Base-by-base conservation (phyloP, 2,113 vertebrate genomes). In the Macheiramphus alcinus region DNA sequence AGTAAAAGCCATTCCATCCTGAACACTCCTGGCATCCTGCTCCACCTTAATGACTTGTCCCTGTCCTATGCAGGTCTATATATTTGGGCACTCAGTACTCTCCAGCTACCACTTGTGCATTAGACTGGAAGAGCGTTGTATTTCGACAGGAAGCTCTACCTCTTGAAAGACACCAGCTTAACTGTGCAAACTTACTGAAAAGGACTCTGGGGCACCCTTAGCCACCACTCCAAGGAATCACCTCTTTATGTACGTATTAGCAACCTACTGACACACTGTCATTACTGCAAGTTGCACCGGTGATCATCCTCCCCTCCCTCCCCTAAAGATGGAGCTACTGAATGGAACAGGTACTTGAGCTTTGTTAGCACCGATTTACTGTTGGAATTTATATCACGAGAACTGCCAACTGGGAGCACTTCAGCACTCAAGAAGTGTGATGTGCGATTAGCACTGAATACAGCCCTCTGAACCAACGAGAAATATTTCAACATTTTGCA, bases 331-430 rank as follows among this genome's bases (percentile, higher is more conserved):
- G 94, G 93, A 93, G 96, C 79, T 82, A 83, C 63, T 52, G 73
- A 91, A 95, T 0, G 3, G 95, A 94, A 96, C 86, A 86, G 82
- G 72, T 75, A 95, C 80, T 91, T 86, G 67, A 81, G 83, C 82
- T 96, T 91, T 70, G 82, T 91, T 94, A 95, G 84, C 93, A 76
- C 27, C n/a, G 13, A 94, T 94, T 94, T 92, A 88, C 52, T 75
- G 53, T 0, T 48, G 74, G 66, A 94, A 91, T 94, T 94, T 93
- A 38, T 67, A 83, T 59, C 75, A 38, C 2, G 7, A 89, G 66
- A 91, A n/a, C 56, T 88, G 88, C 74, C 92, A 61, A 56, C 3
- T 6, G 93, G 95, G 94, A 95, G 85, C 96, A 93, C 88, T 95
- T 91, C 66, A 53, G 72, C 71, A 36, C 65, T 88, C 75, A 43